Evolutionary conservation across 2,797 vertebrate genomes (phyloP), one percentile per base, ranked within the genome.

Genomic region (Argentina silus): DNA sequence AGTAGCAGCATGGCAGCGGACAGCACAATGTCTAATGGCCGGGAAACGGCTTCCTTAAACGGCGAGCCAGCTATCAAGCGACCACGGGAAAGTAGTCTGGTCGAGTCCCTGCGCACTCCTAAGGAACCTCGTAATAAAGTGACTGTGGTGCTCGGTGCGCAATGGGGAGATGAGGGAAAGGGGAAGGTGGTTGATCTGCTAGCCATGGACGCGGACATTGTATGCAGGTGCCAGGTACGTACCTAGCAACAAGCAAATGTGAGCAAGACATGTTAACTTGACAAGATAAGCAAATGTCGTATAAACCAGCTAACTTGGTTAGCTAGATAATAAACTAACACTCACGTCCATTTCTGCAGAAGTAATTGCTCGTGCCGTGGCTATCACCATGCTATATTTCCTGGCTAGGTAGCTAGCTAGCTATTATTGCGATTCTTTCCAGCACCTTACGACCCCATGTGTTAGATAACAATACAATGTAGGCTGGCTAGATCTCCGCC

Each of bases 151-250:
- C 91, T 95, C 15, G 95, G 93, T 0, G 95, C 94, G 6, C 94
- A 95, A 73, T 95, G 94, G 94, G 94, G 95, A 8, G 95, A 95
- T 85, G 95, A 95, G 73, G 95, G 94, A 8, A 95, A 95, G 56
- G 95, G 95, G 6, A 95, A 95, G 85, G 93, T 95, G 82, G 94
- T 95, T 74, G 95, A 95, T 84, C 78, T 95, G 80, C 89, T 95
- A 65, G 94, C 94, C 0, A 94, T 94, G 92, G 95, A 95, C 69
- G 95, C 94, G 36, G 94, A 95, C 43, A 93, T 96, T 47, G 93
- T 95, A 0, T 95, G 94, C 90, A 88, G 94, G 86, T 95, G 94
- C 73, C 94, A 95, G 93, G 95, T 95, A 92, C 45, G 64, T 53
- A 62, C 14, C 19, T 48, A 62, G 3, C 7, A 43, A 15, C 55